Base-by-base conservation (phyloP, 2,888 invertebrate species). In the Melolontha melolontha region DNA sequence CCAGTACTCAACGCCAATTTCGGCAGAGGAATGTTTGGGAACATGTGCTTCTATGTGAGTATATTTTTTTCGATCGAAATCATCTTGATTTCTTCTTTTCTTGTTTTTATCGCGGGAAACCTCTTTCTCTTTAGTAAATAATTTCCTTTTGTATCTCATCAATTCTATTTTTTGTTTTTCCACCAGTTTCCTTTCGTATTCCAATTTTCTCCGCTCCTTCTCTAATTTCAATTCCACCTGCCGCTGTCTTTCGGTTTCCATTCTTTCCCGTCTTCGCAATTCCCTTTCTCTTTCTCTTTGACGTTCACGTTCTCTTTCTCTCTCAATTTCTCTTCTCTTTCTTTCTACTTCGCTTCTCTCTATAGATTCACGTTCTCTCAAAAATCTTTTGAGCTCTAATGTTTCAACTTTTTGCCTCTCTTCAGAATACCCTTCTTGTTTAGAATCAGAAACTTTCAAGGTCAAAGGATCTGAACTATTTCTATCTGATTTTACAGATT, bases 131-230 rank as follows among this genome's bases (percentile, higher is more conserved):
- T 62, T 62, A 11, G 41, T 42, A 1, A 62, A 7, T 5, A 62
- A 29, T 17, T 47, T 49, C 29, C 59, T 47, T n/a, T 62, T 62
- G 11, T 34, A 62, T 5, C 59, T 29, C 34, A 67, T 7, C 14
- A 73, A 64, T 10, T 73, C 69, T 7, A 69, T 44, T 34, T 72
- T 72, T 27, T 73, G 68, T 42, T 68, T 69, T 42, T 73, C 72
- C 6, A 71, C 69, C 39, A 73, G 62, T 7, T 67, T 51, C 27
- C 71, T 71, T 34, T 74, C 72, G 10, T 68, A 44, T 7, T 72
- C 71, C 64, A 70, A 47, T 39, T 71, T 70, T 12, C 66, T 70
- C 44, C 70, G 70, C 49, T 73, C 72, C 11, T 39, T 70, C 27
- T 70, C 68, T 12, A 72, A 69, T 41, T 68, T 67, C n/a, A 70